These are phyloP conservation scores for Sula dactylatra DNA, from an alignment of 2,113 vertebrate genomes.

Conservation along the genomic window DNA sequence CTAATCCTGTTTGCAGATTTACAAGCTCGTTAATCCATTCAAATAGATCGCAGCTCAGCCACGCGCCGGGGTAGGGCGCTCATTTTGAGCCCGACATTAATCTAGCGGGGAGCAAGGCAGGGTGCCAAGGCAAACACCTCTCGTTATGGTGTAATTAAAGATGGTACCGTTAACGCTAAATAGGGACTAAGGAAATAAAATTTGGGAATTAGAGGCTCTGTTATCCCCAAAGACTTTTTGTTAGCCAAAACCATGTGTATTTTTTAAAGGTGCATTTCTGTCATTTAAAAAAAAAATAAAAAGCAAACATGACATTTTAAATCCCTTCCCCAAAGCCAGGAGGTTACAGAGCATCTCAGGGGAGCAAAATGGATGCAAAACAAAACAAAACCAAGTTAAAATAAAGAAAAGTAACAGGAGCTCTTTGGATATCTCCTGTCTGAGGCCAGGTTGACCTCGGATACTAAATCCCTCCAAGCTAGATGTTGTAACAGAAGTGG, in stretches of 20 bases:
- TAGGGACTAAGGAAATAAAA: neutral
- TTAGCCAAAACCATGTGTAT: neutral
- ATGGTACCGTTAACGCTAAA: neutral
- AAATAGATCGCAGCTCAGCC: neutral
- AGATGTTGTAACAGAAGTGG: neutral
- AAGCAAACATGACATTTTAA: neutral
- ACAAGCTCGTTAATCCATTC: constrained; percentile 31
- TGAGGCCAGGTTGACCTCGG: neutral
- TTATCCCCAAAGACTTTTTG: neutral
- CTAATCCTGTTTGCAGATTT: constrained; percentile 62
- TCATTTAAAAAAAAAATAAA: neutral
- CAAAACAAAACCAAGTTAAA: neutral
- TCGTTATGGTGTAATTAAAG: neutral
- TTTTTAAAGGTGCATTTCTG: neutral
- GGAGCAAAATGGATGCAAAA: neutral
- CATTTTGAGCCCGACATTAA: neutral
- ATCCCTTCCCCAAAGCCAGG: neutral
- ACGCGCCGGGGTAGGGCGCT: fast-evolving
- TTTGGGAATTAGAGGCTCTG: neutral
- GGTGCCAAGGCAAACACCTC: constrained; percentile 21
- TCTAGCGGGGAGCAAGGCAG: neutral
- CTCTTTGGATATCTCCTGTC: neutral
- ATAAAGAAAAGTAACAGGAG: neutral
- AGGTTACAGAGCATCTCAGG: neutral
- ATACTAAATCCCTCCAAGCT: neutral